phyloP scores from a whole-genome alignment of 2,888 invertebrate species.

The Tipula unca region DNA sequence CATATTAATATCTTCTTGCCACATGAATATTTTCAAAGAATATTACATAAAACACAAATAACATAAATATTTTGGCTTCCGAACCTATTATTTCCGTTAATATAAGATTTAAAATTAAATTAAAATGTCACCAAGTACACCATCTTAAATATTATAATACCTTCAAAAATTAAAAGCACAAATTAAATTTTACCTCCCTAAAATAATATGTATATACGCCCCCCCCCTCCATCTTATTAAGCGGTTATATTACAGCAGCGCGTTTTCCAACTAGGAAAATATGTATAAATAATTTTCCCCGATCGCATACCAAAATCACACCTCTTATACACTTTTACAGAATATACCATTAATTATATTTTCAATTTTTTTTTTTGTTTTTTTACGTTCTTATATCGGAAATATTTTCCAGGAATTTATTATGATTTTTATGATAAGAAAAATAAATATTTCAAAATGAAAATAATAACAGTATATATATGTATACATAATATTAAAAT shows the following conservation, averaged over 20 bases:
- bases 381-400: background rate
- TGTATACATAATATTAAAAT: background rate
- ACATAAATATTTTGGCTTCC: background rate
- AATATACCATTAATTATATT: background rate
- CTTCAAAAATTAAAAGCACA: background rate
- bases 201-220: background rate
- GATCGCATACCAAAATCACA: conserved; percentile 8
- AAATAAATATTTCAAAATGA: background rate
- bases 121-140: background rate
- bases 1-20: too few relatives aligned
- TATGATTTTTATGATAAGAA: background rate
- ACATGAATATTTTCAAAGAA: too few relatives aligned
- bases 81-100: background rate
- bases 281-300: background rate
- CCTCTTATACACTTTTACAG: background rate
- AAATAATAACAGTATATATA: background rate
- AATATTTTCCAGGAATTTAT: background rate
- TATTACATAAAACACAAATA: background rate
- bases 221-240: background rate
- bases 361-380: background rate
- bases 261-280: background rate
- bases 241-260: background rate
- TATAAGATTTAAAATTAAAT: background rate
- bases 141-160: background rate
- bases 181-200: background rate